These are phyloP conservation scores for Chrosomus eos DNA, from an alignment of 2,797 vertebrate genomes.

Conservation along the genomic window DNA sequence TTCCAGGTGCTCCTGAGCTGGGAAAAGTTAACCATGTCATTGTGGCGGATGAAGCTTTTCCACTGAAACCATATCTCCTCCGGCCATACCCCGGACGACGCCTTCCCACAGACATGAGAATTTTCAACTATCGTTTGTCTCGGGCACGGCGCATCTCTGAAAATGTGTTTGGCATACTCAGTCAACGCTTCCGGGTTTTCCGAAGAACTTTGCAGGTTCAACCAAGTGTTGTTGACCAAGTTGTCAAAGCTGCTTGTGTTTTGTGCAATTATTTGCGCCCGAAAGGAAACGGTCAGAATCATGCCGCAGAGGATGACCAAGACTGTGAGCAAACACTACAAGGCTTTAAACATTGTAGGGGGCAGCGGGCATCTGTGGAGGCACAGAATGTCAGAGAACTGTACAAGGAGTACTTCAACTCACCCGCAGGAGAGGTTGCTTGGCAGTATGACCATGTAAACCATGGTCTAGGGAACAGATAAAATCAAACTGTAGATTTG, in stretches of 20 bases:
- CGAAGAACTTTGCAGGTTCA: neutral
- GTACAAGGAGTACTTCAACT: neutral
- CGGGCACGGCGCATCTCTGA: neutral
- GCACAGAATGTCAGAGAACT: neutral
- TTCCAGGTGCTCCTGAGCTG: constrained; percentile 29
- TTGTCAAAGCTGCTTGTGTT: neutral
- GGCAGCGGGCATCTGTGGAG: neutral
- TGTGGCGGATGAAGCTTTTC: constrained; percentile 36
- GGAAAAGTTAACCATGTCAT: constrained; percentile 15
- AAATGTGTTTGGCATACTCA: neutral
- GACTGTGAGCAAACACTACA: neutral
- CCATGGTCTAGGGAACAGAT: neutral
- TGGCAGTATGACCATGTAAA: neutral
- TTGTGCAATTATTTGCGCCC: neutral
- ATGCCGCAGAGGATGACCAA: neutral
- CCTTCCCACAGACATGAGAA: neutral
- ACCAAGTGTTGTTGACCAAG: neutral
- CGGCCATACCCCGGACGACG: constrained; percentile 11
- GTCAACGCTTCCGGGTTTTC: neutral
- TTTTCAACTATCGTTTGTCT: constrained; percentile 1
- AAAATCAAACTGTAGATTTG: too few species aligned
- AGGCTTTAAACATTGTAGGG: neutral
- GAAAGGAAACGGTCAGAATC: neutral
- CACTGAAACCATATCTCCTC: constrained; percentile 22
- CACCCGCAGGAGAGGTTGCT: neutral